Percentiles rank a stretch among this genome's conserved stretches.
phyloP scores from a whole-genome alignment of 2,113 vertebrate genomes.

The Cavia porcellus region DNA sequence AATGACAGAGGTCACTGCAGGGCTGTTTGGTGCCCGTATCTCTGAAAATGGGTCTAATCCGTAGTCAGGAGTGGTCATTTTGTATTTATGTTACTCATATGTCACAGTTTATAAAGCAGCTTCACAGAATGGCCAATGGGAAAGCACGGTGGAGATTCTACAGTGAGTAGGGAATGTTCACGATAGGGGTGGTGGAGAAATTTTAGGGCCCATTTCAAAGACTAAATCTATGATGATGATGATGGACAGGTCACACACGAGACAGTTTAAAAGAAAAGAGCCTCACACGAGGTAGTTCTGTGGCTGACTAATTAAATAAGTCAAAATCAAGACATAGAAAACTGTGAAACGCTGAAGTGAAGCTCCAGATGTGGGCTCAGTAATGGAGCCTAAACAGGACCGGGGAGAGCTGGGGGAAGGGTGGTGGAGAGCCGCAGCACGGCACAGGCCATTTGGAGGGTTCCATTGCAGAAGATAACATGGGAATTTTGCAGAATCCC shows the following conservation, averaged over 20 bases:
- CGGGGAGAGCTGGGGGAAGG: not conserved
- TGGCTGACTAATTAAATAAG: not conserved
- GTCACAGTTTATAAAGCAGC: not conserved
- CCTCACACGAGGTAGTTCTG: not conserved
- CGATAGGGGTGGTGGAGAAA: not conserved
- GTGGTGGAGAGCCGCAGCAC: not conserved
- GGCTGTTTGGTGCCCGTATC: not conserved
- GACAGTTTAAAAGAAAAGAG: not conserved
- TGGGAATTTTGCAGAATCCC: not conserved
- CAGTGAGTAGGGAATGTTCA: not conserved
- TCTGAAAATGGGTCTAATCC: not conserved
- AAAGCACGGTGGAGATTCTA: not conserved
- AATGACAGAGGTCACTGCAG: not conserved
- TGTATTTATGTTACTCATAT: too few species aligned
- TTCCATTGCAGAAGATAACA: not conserved
- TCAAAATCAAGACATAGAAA: not conserved
- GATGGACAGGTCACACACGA: not conserved
- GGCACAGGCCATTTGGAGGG: rapidly evolving
- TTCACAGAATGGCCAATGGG: not conserved
- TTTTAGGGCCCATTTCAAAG: not conserved
- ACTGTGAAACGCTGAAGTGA: not conserved
- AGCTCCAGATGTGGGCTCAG: not conserved
- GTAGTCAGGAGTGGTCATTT: rapidly evolving
- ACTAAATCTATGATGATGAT: not conserved
- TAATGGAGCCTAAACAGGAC: not conserved